phyloP scores from a whole-genome alignment of 2,113 vertebrate species.

The Cryptomyrus ogoouensis region DNA sequence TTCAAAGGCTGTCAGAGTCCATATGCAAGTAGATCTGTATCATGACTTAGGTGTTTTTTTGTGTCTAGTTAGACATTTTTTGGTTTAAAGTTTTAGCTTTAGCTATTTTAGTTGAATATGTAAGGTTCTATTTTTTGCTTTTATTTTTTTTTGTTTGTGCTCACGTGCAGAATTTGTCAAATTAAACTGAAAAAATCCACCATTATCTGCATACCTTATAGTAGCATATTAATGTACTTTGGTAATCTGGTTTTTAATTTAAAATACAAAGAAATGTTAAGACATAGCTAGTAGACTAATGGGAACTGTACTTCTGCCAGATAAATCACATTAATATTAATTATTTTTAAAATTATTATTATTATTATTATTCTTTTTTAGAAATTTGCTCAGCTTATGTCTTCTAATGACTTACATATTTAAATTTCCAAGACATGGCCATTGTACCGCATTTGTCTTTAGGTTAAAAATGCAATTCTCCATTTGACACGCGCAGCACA shows the following conservation, averaged over 20 bases:
- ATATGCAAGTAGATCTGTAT: not conserved
- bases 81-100: not conserved
- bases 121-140: not conserved
- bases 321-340: not conserved
- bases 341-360: not conserved
- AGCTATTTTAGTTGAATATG: not conserved
- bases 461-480: not conserved
- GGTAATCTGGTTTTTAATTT: not conserved
- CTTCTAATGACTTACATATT: not conserved
- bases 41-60: not conserved
- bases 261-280: not conserved
- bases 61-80: not conserved
- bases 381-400: not conserved
- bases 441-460: not conserved
- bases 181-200: not conserved
- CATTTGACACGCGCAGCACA: not conserved
- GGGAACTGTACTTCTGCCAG: not conserved
- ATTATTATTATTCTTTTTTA: not conserved
- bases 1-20: not conserved
- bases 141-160: not conserved
- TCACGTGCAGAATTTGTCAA: not conserved
- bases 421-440: not conserved
- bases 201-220: not conserved
- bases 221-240: not conserved
- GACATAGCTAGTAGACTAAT: not conserved